A percentile compares a stretch with the other conserved stretches of the same genome.
Evolutionary conservation across 2,888 invertebrate genomes (phyloP).

Genomic region (Zhuqinia jingwanae): DNA sequence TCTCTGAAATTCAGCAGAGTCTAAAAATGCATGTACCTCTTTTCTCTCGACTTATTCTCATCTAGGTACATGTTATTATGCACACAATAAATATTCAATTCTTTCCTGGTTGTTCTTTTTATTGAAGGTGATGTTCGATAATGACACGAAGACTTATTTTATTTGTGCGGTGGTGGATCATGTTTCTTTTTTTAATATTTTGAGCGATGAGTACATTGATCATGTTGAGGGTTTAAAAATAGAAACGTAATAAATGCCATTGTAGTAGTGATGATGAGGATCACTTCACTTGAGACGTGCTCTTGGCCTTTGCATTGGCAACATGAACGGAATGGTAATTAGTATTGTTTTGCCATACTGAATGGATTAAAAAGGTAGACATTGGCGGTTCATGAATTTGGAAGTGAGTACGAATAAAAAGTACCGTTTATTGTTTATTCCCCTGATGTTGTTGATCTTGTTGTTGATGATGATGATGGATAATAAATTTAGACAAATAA

Average conservation of each 20-base stretch:
- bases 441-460: no score
- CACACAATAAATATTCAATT: not conserved
- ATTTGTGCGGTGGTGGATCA: conserved; percentile 10
- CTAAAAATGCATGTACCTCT: no score
- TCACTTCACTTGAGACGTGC: not conserved
- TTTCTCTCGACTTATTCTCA: conserved; percentile 3
- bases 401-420: conserved; percentile 17
- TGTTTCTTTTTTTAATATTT: conserved; percentile 28
- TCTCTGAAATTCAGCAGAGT: no score
- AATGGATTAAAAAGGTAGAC: not conserved
- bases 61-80: no score
- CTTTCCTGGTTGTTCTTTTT: not conserved
- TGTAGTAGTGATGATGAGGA: not conserved
- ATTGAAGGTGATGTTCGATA: conserved; percentile 37
- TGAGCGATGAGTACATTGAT: conserved; percentile 3
- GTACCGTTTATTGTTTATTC: conserved; percentile 55
- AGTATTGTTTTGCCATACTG: conserved; percentile 23
- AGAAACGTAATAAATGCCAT: conserved; percentile 43
- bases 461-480: not conserved
- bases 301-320: conserved; percentile 46
- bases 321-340: conserved; percentile 51
- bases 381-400: not conserved
- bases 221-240: conserved; percentile 48
- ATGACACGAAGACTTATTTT: conserved; percentile 44
- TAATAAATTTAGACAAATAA: conserved; percentile 3